These are phyloP conservation scores for Collichthys lucidus DNA, from an alignment of 2,113 vertebrate genomes.

Conservation along the genomic window DNA sequence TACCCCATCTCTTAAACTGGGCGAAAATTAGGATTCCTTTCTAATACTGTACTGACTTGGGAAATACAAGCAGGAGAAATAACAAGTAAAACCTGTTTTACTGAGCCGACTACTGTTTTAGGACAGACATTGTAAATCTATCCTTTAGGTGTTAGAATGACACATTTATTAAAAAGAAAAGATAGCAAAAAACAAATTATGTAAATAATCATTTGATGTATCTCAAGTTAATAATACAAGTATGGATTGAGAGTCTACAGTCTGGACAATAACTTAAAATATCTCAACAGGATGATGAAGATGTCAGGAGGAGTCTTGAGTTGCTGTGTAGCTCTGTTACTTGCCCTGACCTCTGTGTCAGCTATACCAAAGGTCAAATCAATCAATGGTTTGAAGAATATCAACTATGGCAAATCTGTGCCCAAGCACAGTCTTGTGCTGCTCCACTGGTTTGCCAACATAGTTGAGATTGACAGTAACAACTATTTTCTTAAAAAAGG, in stretches of 20 bases:
- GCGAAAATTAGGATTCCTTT: too few relatives aligned
- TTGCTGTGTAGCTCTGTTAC: constrained; percentile 39
- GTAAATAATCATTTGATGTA: too few relatives aligned
- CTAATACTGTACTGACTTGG: too few relatives aligned
- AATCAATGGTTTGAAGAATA: constrained; percentile 60
- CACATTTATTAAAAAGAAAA: not conserved
- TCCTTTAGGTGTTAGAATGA: not conserved
- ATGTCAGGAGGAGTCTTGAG: not conserved
- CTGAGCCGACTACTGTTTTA: not conserved
- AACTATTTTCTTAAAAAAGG: too few relatives aligned
- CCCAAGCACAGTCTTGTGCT: constrained; percentile 69
- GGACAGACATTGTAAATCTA: not conserved
- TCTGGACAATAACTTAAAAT: not conserved
- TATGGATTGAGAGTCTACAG: not conserved
- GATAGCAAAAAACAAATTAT: not conserved
- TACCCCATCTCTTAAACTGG: not conserved
- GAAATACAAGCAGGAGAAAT: too few relatives aligned
- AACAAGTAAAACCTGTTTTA: not conserved
- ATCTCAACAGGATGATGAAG: constrained; percentile 50
- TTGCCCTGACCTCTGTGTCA: constrained; percentile 29
- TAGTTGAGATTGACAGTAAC: constrained; percentile 43
- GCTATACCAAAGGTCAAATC: constrained; percentile 40
- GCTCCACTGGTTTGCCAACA: constrained; percentile 77
- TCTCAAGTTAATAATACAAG: not conserved
- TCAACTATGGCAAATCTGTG: constrained; percentile 55